phyloP scores from a whole-genome alignment of 2,113 vertebrate species.

The Varanus komodoensis region DNA sequence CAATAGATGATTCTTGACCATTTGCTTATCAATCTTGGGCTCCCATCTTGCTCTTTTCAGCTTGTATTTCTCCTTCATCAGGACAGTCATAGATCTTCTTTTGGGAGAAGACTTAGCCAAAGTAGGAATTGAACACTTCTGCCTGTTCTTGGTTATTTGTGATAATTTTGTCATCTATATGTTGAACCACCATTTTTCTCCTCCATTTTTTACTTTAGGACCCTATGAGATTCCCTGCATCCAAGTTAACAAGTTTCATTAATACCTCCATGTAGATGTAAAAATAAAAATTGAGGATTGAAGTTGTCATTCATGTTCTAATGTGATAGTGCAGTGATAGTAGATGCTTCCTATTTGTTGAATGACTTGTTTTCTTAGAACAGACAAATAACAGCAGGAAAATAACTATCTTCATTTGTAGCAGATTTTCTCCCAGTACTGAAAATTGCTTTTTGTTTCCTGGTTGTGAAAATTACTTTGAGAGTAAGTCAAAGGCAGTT shows the following conservation, averaged over 20 bases:
- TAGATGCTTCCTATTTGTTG: neutral
- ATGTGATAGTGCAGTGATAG: neutral
- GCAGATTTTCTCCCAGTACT: neutral
- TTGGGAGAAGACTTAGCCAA: too few species aligned
- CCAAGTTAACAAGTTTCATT: neutral
- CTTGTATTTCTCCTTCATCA: too few species aligned
- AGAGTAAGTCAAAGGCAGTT: neutral
- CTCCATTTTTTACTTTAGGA: too few species aligned
- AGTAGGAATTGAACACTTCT: too few species aligned
- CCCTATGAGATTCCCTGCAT: neutral
- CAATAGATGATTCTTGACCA: too few species aligned
- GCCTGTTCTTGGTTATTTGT: too few species aligned
- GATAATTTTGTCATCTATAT: too few species aligned
- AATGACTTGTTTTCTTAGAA: neutral
- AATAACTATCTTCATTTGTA: neutral
- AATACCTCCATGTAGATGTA: too few species aligned
- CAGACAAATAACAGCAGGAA: neutral
- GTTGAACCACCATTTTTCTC: too few species aligned
- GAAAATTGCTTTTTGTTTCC: neutral
- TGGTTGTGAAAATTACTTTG: constrained; percentile 17
- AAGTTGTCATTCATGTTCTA: neutral
- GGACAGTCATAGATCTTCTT: too few species aligned
- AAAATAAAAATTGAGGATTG: neutral
- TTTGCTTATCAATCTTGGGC: too few species aligned
- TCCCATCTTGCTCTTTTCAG: too few species aligned